Evolutionary conservation across 1,140 invertebrate species (phyloP).

Genomic region (Penaeus vannamei): DNA sequence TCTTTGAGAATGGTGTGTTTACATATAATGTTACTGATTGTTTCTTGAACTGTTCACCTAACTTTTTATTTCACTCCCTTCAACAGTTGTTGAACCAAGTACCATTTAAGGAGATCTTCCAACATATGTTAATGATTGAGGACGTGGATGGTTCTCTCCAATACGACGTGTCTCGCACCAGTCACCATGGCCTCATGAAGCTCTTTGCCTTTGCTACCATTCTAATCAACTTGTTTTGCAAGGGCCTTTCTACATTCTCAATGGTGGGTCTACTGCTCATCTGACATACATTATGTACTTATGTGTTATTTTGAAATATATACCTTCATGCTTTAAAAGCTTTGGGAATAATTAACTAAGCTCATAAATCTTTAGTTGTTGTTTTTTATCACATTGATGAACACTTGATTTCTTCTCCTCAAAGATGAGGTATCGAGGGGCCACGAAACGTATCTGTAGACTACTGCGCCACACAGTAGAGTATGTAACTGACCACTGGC

Average conservation of each 20-base stretch:
- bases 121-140: constrained; percentile 65
- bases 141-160: constrained; percentile 71
- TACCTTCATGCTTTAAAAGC: background rate
- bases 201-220: constrained; percentile 81
- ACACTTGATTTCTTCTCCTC: background rate
- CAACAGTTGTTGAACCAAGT: constrained; percentile 64
- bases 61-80: constrained; percentile 50
- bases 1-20: background rate
- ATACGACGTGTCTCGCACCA: constrained; percentile 76
- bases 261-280: constrained; percentile 34
- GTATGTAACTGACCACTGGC: constrained; percentile 83
- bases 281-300: constrained; percentile 19
- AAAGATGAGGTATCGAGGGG: constrained; percentile 70
- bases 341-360: background rate
- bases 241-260: constrained; percentile 63
- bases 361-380: background rate
- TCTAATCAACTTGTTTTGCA: constrained; percentile 59
- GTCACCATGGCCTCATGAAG: constrained; percentile 79
- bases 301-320: constrained; percentile 17
- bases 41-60: too few relatives aligned
- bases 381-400: background rate
- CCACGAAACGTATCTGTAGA: constrained; percentile 72
- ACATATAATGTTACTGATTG: too few relatives aligned
- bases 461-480: constrained; percentile 80
- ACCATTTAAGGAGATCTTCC: constrained; percentile 60